Evolutionary conservation across 2,113 vertebrate genomes (phyloP).

Genomic region (Oncorhynchus mykiss): DNA sequence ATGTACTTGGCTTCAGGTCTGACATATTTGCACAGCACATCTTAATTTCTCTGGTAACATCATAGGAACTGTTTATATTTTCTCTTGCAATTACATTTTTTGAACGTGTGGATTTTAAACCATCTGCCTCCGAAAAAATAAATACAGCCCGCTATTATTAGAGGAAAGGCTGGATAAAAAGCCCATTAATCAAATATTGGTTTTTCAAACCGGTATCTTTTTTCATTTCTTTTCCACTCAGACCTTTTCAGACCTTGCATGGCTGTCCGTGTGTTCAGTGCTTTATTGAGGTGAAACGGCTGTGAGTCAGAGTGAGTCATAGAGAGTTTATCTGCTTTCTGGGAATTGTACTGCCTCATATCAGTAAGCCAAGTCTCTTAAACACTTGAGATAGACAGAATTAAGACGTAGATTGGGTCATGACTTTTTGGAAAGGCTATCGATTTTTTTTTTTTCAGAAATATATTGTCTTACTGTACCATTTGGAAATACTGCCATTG

Average conservation of each 20-base stretch:
- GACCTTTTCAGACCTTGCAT: background rate
- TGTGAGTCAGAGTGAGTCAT: conserved; percentile 3
- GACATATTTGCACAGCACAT: background rate
- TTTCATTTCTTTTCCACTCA: background rate
- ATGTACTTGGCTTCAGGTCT: background rate
- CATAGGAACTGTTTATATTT: background rate
- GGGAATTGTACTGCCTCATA: conserved; percentile 17
- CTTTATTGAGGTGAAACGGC: background rate
- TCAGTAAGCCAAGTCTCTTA: conserved; percentile 7
- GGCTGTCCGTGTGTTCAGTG: background rate
- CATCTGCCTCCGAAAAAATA: too few species aligned
- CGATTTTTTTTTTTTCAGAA: too few species aligned
- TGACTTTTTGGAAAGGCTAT: background rate
- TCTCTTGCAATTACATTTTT: too few species aligned
- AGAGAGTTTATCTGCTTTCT: background rate
- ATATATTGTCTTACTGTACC: too few species aligned
- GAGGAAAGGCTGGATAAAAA: too few species aligned
- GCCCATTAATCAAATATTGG: too few species aligned
- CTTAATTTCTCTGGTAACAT: background rate
- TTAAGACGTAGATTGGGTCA: background rate
- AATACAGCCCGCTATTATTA: too few species aligned
- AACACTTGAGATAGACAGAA: conserved; percentile 13
- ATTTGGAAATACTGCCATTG: too few species aligned
- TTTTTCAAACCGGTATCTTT: too few species aligned
- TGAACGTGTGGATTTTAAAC: too few species aligned